These are phyloP conservation scores for Camponotus fellah DNA, from an alignment of 2,888 invertebrate genomes.

Conservation along the genomic window DNA sequence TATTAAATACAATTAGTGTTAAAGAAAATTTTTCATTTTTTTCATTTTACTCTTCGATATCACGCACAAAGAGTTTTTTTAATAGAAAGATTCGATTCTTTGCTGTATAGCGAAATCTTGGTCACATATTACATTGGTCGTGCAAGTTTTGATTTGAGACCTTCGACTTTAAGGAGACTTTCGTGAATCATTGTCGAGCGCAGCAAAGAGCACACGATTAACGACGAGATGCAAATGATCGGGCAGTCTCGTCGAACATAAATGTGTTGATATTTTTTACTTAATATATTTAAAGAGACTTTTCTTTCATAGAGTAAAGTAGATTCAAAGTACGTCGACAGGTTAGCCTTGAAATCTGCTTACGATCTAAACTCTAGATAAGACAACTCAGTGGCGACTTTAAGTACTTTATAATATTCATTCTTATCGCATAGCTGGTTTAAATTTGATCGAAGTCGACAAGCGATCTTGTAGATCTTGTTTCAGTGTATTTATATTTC, in stretches of 20 bases:
- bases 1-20: neutral
- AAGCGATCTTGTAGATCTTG: neutral
- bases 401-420: slow-evolving; percentile 27
- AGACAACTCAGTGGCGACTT: slow-evolving; percentile 19
- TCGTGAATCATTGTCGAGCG: slow-evolving; percentile 36
- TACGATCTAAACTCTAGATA: slow-evolving; percentile 14
- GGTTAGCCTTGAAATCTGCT: slow-evolving; percentile 26
- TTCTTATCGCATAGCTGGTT: slow-evolving; percentile 13
- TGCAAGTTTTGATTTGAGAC: slow-evolving; percentile 22
- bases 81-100: neutral
- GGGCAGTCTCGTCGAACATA: neutral
- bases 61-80: neutral
- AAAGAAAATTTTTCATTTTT: neutral
- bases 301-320: neutral
- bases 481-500: slow-evolving; percentile 13
- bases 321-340: neutral
- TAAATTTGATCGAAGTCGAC: slow-evolving; percentile 19
- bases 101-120: neutral
- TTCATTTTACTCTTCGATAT: neutral
- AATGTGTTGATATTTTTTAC: neutral
- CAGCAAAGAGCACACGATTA: slow-evolving; percentile 2
- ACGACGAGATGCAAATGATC: neutral
- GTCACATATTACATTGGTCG: neutral
- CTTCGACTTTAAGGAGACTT: slow-evolving; percentile 42
- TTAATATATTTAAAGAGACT: neutral